A percentile compares a stretch with the other conserved stretches of the same genome.
phyloP scores from a whole-genome alignment of 2,888 invertebrate genomes.

The Euplagia quadripunctaria region DNA sequence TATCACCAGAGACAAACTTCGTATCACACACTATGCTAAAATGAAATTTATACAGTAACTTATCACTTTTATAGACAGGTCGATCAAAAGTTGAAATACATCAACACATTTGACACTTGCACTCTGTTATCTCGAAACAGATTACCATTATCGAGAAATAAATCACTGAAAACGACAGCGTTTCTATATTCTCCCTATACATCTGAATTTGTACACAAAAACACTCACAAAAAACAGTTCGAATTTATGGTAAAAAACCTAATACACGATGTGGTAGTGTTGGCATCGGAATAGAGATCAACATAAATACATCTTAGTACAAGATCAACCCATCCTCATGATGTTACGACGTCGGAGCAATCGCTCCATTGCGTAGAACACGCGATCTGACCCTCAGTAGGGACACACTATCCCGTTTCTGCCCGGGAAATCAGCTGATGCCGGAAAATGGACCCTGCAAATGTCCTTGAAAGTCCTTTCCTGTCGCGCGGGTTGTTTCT shows the following conservation, averaged over 20 bases:
- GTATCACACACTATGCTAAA: slow-evolving; percentile 49
- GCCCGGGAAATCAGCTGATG: slow-evolving; percentile 81
- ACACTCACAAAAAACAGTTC: slow-evolving; percentile 13
- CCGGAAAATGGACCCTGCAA: slow-evolving; percentile 90
- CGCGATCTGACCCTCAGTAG: slow-evolving; percentile 87
- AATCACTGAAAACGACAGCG: slow-evolving; percentile 13
- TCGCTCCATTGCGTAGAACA: slow-evolving; percentile 86
- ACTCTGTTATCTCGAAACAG: slow-evolving; percentile 34
- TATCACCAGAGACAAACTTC: slow-evolving; percentile 65
- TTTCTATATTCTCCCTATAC: slow-evolving; percentile 4
- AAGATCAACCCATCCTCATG: slow-evolving; percentile 84
- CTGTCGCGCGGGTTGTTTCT: slow-evolving; percentile 67
- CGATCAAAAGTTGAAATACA: slow-evolving; percentile 17
- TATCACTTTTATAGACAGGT: slow-evolving; percentile 42
- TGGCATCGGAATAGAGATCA: slow-evolving; percentile 35
- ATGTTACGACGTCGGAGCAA: slow-evolving; percentile 83
- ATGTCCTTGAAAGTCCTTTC: slow-evolving; percentile 90
- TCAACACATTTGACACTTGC: slow-evolving; percentile 41
- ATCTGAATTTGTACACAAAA: slow-evolving; percentile 1
- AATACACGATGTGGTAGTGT: not conserved
- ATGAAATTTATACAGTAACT: slow-evolving; percentile 40
- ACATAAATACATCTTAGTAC: slow-evolving; percentile 26
- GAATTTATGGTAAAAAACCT: not conserved
- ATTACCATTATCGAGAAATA: slow-evolving; percentile 7
- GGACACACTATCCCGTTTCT: slow-evolving; percentile 89